A percentile compares a stretch with the other conserved stretches of the same genome.
Conservation (phyloP, 2,888 invertebrate species). For the Calameuta filiformis region DNA sequence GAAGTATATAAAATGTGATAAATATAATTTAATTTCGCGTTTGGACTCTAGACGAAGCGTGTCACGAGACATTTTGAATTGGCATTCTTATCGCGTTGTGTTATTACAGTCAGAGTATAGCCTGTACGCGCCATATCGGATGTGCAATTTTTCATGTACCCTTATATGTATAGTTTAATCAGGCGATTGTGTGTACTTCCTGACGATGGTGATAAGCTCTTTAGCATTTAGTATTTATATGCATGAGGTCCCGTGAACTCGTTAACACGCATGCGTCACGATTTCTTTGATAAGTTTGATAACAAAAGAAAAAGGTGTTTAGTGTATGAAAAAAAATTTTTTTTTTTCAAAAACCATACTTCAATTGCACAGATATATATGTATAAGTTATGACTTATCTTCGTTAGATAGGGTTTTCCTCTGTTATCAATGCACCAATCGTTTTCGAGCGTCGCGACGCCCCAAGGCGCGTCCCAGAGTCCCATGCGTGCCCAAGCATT, state of each 20-base stretch:
- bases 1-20: not conserved
- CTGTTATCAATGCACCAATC: conserved; percentile 11
- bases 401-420: not conserved
- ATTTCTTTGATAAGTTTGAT: not conserved
- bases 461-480: conserved; percentile 13
- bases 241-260: not conserved
- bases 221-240: conserved; percentile 1
- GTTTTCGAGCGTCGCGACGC: conserved; percentile 28
- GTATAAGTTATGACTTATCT: no score
- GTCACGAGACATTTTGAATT: not conserved
- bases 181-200: conserved; percentile 25
- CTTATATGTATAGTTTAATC: not conserved
- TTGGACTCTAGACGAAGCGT: not conserved
- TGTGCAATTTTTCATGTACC: not conserved
- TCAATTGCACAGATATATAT: no score
- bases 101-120: not conserved
- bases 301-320: not conserved
- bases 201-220: conserved; percentile 34
- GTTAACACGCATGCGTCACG: not conserved
- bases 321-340: not conserved
- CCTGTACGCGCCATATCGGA: not conserved
- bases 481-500: conserved; percentile 38
- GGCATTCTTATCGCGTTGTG: not conserved
- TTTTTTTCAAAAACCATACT: not conserved
- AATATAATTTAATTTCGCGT: not conserved